These are phyloP conservation scores for Chrysaora quinquecirrha DNA, from an alignment of 30 jellyfish, hydroid and myxozoan genomes.

Conservation along the genomic window DNA sequence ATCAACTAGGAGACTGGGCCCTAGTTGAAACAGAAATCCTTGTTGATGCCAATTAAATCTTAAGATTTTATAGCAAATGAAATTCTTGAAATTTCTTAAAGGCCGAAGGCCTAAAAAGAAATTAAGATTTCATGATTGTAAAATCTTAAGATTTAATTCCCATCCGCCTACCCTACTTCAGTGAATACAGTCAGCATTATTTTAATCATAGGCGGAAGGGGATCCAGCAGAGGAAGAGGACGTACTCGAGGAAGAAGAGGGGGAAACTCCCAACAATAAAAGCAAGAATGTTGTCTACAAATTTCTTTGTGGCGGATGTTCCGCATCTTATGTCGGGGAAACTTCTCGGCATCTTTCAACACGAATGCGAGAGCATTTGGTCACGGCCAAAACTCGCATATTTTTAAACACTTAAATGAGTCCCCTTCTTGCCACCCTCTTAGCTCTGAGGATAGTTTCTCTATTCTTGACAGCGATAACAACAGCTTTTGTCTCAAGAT, in stretches of 20 bases:
- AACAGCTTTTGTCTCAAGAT: no score
- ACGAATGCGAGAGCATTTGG: no score
- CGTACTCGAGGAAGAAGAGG: slow-evolving; percentile 1
- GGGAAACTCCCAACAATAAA: not conserved
- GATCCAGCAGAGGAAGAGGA: slow-evolving; percentile 4
- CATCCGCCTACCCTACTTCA: not conserved
- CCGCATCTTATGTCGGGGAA: no score
- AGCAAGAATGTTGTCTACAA: no score
- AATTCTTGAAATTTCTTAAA: not conserved
- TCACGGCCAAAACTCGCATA: no score
- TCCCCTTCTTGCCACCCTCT: no score
- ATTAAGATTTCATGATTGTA: not conserved
- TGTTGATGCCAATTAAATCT: not conserved
- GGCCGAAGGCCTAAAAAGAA: not conserved
- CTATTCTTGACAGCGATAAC: no score
- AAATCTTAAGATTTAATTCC: not conserved
- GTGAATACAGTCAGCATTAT: not conserved
- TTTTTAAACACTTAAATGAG: no score
- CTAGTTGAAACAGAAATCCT: not conserved
- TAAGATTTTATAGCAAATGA: not conserved
- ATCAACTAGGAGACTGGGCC: not conserved
- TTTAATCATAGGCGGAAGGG: not conserved
- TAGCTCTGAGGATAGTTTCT: no score
- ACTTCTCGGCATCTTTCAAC: no score
- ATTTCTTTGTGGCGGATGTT: no score